phyloP scores from a whole-genome alignment of 2,797 vertebrate species.

The Ctenochaetus hawaiiensis region DNA sequence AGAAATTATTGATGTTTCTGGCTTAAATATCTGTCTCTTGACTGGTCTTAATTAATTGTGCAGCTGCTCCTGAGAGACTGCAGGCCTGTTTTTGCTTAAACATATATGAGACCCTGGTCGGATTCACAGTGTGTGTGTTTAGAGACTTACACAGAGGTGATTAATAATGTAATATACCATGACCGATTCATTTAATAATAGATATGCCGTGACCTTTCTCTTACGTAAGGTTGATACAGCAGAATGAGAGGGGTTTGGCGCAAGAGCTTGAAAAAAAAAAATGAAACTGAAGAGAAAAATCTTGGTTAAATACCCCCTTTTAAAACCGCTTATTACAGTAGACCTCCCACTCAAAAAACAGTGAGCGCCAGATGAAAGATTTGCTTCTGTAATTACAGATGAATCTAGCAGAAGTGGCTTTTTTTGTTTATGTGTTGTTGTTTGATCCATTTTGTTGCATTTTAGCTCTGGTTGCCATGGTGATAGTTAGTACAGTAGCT shows the following conservation, averaged over 20 bases:
- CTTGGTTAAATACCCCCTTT: constrained; percentile 34
- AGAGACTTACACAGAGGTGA: constrained; percentile 57
- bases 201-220: constrained; percentile 79
- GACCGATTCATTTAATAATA: constrained; percentile 80
- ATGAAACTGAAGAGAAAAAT: constrained; percentile 26
- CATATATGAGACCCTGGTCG: constrained; percentile 34
- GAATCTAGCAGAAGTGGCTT: constrained; percentile 35
- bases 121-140: constrained; percentile 58
- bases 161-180: constrained; percentile 81
- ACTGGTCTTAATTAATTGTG: constrained; percentile 35
- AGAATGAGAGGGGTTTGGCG: constrained; percentile 43
- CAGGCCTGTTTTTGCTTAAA: constrained; percentile 35
- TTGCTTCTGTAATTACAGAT: constrained; percentile 42
- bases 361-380: constrained; percentile 29
- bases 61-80: constrained; percentile 15
- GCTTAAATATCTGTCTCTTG: constrained; percentile 20
- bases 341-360: constrained; percentile 45
- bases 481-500: constrained; percentile 74
- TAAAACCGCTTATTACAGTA: constrained; percentile 12
- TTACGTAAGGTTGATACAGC: constrained; percentile 66
- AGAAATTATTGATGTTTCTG: constrained; percentile 40
- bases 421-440: constrained; percentile 41
- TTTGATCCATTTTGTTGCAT: constrained; percentile 58
- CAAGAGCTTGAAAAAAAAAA: constrained; percentile 17
- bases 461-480: constrained; percentile 73